Conservation (phyloP, 2,797 vertebrate species). For the Nannoperca australis region DNA sequence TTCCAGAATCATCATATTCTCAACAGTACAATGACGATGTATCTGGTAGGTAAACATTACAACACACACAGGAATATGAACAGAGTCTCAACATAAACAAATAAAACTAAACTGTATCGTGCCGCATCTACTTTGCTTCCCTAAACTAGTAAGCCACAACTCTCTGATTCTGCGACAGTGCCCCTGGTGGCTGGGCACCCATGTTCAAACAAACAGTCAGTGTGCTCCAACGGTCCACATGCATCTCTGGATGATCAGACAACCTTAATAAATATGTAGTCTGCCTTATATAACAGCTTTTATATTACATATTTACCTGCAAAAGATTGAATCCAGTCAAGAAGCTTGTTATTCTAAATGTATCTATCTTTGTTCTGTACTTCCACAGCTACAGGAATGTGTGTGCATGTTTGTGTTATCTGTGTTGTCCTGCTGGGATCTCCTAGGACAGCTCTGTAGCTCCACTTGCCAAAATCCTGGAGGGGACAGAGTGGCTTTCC, state of each 20-base stretch:
- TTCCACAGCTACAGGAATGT: neutral
- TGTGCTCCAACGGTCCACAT: neutral
- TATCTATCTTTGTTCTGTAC: neutral
- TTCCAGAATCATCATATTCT: too few relatives aligned
- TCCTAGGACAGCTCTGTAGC: slow-evolving; percentile 26
- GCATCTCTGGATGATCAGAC: slow-evolving; percentile 2
- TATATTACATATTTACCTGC: slow-evolving; percentile 3
- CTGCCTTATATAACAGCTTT: slow-evolving; percentile 8
- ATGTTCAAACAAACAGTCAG: too few relatives aligned
- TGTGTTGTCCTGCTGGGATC: slow-evolving; percentile 30
- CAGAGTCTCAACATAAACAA: too few relatives aligned
- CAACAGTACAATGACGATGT: too few relatives aligned
- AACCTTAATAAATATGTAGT: slow-evolving; percentile 7
- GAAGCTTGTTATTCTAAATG: slow-evolving; percentile 19
- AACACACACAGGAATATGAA: too few relatives aligned
- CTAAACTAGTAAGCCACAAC: too few relatives aligned
- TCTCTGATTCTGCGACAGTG: too few relatives aligned
- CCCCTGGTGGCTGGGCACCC: too few relatives aligned
- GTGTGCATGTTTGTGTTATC: slow-evolving; percentile 27
- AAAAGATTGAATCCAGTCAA: slow-evolving; percentile 6
- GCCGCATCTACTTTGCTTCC: too few relatives aligned
- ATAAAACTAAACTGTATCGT: too few relatives aligned
- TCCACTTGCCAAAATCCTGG: slow-evolving; percentile 34
- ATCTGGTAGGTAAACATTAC: too few relatives aligned
- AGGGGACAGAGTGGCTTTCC: slow-evolving; percentile 32